Evolutionary conservation across 2,888 invertebrate genomes (phyloP).

Genomic region (Hyposoter didymator): DNA sequence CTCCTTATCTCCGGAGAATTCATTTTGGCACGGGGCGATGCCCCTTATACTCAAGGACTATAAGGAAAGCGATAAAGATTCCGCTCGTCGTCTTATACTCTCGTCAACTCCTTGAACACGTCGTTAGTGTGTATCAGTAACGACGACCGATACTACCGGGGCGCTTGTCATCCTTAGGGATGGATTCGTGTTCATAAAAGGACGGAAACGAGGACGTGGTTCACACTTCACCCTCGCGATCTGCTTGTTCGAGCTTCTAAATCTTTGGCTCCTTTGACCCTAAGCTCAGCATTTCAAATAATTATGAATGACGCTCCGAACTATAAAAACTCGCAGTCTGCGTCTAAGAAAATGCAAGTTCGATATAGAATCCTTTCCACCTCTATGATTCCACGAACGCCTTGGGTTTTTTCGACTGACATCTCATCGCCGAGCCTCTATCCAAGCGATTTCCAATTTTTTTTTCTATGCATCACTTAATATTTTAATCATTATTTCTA

Average conservation of each 20-base stretch:
- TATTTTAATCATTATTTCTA: too few relatives aligned
- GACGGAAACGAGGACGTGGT: not conserved
- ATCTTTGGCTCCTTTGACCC: not conserved
- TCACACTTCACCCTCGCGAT: not conserved
- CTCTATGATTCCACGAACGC: too few relatives aligned
- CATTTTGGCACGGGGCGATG: slow-evolving; percentile 8
- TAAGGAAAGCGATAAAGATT: slow-evolving; percentile 5
- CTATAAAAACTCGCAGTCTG: too few relatives aligned
- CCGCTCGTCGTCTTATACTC: slow-evolving; percentile 14
- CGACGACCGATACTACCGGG: slow-evolving; percentile 8
- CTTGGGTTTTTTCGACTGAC: too few relatives aligned
- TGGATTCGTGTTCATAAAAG: not conserved
- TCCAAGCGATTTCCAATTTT: too few relatives aligned
- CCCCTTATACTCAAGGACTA: not conserved
- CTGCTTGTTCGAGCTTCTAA: slow-evolving; percentile 6
- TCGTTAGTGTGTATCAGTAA: slow-evolving; percentile 30
- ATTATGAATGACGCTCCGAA: too few relatives aligned
- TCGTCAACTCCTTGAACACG: slow-evolving; percentile 3
- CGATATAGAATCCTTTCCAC: too few relatives aligned
- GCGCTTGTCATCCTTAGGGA: not conserved
- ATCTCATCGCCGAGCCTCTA: too few relatives aligned
- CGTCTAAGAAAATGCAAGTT: too few relatives aligned
- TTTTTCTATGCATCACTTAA: too few relatives aligned
- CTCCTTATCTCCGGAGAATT: slow-evolving; percentile 8
- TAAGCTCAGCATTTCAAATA: not conserved